These are phyloP conservation scores for Nasonia longicornis DNA, from an alignment of 1,140 invertebrate species.

Conservation along the genomic window DNA sequence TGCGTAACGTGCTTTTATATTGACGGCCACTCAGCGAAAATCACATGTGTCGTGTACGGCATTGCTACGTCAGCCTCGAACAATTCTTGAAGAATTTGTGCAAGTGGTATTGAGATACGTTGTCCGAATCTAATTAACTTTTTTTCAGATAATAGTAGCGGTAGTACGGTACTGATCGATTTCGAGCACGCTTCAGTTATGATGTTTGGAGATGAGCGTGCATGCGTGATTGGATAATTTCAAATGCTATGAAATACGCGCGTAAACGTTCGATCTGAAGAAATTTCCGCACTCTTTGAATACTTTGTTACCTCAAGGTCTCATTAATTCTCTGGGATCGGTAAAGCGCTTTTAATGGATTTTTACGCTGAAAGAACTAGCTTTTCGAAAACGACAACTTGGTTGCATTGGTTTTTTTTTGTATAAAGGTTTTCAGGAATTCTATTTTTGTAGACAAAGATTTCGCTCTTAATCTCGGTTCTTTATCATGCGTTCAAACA, in stretches of 20 bases:
- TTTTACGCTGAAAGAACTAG: background rate
- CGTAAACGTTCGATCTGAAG: conserved; percentile 1
- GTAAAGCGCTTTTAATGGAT: background rate
- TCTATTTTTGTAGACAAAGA: background rate
- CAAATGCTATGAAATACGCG: background rate
- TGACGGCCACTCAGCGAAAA: conserved; percentile 15
- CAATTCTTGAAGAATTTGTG: conserved; percentile 24
- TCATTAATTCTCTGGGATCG: conserved; percentile 10
- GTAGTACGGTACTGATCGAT: background rate
- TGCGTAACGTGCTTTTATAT: conserved; percentile 32
- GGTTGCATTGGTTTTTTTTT: background rate
- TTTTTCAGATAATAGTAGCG: background rate
- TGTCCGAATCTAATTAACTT: conserved; percentile 27
- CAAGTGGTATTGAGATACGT: background rate
- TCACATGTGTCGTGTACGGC: conserved; percentile 21
- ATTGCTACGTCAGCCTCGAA: conserved; percentile 24
- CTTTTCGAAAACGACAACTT: background rate
- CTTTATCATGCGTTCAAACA: background rate
- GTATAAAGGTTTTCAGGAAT: background rate
- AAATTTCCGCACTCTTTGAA: conserved; percentile 28
- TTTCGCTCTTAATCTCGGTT: background rate
- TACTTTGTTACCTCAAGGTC: conserved; percentile 32
- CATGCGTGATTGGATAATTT: background rate
- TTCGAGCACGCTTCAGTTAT: background rate
- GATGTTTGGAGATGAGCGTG: background rate